phyloP scores from a whole-genome alignment of 2,888 invertebrate species.

The Drosophila infuscata region DNA sequence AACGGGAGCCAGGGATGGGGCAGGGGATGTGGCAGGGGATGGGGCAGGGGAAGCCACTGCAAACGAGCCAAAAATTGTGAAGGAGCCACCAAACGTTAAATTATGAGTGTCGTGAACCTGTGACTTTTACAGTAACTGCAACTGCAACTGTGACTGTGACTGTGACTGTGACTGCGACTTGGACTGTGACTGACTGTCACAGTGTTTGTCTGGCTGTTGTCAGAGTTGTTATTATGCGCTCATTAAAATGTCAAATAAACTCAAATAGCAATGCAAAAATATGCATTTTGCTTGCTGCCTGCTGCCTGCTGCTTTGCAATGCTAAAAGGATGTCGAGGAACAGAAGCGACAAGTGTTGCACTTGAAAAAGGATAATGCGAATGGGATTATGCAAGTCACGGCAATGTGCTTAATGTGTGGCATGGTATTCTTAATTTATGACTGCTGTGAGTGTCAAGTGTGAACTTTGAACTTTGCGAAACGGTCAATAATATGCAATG shows the following conservation, averaged over 20 bases:
- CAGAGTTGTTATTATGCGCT: conserved; percentile 73
- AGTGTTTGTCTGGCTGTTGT: conserved; percentile 18
- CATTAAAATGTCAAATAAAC: conserved; percentile 81
- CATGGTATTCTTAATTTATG: conserved; percentile 21
- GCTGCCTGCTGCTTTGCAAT: neutral
- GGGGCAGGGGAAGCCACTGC: neutral
- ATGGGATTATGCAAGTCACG: conserved; percentile 33
- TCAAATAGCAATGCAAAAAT: conserved; percentile 60
- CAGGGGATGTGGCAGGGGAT: neutral
- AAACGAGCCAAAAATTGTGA: conserved; percentile 44
- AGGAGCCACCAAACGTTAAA: conserved; percentile 36
- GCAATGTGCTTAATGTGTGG: conserved; percentile 23
- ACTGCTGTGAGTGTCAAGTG: conserved; percentile 22
- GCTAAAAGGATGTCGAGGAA: conserved; percentile 8
- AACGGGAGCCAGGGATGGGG: neutral
- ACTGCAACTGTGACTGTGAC: neutral
- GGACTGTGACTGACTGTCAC: conserved; percentile 15
- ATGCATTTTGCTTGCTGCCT: conserved; percentile 46
- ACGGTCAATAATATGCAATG: conserved; percentile 41
- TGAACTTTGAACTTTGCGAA: conserved; percentile 72
- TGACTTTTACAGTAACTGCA: conserved; percentile 19
- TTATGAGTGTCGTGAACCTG: conserved; percentile 45
- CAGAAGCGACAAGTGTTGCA: conserved; percentile 49
- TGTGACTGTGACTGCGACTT: conserved; percentile 27
- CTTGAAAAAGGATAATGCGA: conserved; percentile 58